A percentile compares a stretch with the other conserved stretches of the same genome.
phyloP scores from a whole-genome alignment of 2,888 invertebrate genomes.

The Microctonus hyperodae region DNA sequence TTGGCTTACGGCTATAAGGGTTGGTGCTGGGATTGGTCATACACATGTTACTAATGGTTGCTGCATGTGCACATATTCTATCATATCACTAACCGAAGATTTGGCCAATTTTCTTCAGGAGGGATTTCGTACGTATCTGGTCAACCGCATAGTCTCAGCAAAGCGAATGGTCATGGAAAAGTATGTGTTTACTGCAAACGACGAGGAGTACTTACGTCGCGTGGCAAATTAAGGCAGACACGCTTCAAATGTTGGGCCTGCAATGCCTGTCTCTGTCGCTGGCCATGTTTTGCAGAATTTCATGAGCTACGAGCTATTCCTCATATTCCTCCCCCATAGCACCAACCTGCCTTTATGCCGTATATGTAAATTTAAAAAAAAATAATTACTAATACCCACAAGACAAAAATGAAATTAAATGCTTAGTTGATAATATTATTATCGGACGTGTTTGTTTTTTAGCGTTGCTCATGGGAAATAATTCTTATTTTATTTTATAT shows the following conservation, averaged over 20 bases:
- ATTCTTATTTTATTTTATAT: background rate
- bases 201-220: conserved; percentile 61
- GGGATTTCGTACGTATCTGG: conserved; percentile 62
- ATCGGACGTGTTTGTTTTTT: too few relatives aligned
- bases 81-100: conserved; percentile 57
- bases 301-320: conserved; percentile 61
- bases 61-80: conserved; percentile 58
- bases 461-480: conserved; percentile 27
- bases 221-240: conserved; percentile 62
- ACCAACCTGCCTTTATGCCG: conserved; percentile 53
- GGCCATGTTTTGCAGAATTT: conserved; percentile 62
- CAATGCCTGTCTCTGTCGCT: conserved; percentile 62
- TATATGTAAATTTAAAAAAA: conserved; percentile 30
- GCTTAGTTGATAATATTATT: too few relatives aligned
- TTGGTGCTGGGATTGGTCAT: conserved; percentile 61
- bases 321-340: conserved; percentile 63
- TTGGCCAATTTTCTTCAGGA: conserved; percentile 63
- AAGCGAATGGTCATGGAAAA: conserved; percentile 63
- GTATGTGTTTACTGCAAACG: conserved; percentile 64
- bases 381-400: conserved; percentile 35
- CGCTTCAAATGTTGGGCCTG: conserved; percentile 64
- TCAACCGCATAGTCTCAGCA: conserved; percentile 63
- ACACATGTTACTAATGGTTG: conserved; percentile 58
- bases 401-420: conserved; percentile 24
- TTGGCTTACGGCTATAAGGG: conserved; percentile 60